phyloP scores from a whole-genome alignment of 35 echinoderm and acorn worm species.

The Apostichopus parvimensis region DNA sequence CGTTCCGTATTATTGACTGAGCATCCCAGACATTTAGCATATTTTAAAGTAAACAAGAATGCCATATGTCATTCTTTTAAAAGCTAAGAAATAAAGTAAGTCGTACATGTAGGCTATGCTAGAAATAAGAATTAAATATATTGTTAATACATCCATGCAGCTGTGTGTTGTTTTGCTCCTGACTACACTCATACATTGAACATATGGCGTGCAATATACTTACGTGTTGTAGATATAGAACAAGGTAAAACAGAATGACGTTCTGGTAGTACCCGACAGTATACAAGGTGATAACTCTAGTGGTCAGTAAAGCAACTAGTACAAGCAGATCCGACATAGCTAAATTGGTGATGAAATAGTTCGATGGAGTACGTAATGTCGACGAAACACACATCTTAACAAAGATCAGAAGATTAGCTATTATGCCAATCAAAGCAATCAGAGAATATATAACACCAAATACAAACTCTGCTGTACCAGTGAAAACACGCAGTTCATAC shows the following conservation, averaged over 20 bases:
- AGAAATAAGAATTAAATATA: no score
- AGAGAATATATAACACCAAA: neutral
- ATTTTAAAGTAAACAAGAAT: no score
- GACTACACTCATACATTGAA: no score
- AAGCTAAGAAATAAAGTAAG: no score
- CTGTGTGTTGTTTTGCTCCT: no score
- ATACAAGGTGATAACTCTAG: neutral
- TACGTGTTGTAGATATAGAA: slow-evolving; percentile 35
- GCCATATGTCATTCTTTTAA: no score
- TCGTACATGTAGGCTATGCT: no score
- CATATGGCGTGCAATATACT: neutral
- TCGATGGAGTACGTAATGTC: slow-evolving; percentile 7
- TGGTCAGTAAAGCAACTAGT: neutral
- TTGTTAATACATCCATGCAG: no score
- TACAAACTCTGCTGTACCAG: neutral
- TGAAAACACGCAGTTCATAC: neutral
- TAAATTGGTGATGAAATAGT: slow-evolving; percentile 46
- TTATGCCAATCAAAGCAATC: slow-evolving; percentile 11
- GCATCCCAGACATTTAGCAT: no score
- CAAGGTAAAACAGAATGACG: neutral
- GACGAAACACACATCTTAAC: slow-evolving; percentile 1
- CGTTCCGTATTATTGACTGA: no score
- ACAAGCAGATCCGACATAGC: slow-evolving; percentile 33
- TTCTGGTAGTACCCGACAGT: no score
- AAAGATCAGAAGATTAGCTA: slow-evolving; percentile 19